phyloP scores from a whole-genome alignment of 2,888 invertebrate genomes.

The Dicroscelio sp. region DNA sequence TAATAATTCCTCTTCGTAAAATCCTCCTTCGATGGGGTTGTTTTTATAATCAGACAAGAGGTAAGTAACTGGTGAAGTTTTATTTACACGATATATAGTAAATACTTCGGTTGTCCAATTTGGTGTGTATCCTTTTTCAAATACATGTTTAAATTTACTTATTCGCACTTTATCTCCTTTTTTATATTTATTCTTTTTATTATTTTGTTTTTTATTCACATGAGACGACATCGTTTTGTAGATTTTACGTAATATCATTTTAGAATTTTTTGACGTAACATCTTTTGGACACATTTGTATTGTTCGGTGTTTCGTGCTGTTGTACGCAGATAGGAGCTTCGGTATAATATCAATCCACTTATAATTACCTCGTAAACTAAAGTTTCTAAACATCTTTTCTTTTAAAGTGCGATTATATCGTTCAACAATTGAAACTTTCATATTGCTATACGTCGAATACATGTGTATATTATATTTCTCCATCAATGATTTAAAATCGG shows the following conservation, averaged over 20 bases:
- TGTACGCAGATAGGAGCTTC: conserved; percentile 80
- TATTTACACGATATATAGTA: conserved; percentile 86
- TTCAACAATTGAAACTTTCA: conserved; percentile 84
- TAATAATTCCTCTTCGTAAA: conserved; percentile 63
- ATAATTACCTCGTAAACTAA: conserved; percentile 78
- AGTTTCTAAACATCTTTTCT: conserved; percentile 85
- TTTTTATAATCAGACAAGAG: conserved; percentile 85
- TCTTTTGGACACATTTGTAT: neutral
- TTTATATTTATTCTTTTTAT: conserved; percentile 37
- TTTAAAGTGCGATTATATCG: conserved; percentile 86
- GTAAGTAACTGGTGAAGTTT: conserved; percentile 84
- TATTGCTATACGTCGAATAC: conserved; percentile 33
- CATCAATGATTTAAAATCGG: conserved; percentile 7
- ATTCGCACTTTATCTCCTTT: conserved; percentile 79
- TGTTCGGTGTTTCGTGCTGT: conserved; percentile 19
- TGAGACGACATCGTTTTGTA: too few species aligned
- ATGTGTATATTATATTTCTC: conserved; percentile 1
- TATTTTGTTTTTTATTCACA: neutral
- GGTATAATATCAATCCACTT: conserved; percentile 78
- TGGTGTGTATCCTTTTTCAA: conserved; percentile 87
- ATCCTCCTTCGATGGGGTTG: conserved; percentile 85
- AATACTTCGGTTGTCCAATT: conserved; percentile 89
- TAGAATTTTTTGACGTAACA: neutral
- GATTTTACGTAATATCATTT: neutral
- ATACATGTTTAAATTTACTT: conserved; percentile 86